phyloP scores from a whole-genome alignment of 2,888 invertebrate species.

The Nycteola revayana region DNA sequence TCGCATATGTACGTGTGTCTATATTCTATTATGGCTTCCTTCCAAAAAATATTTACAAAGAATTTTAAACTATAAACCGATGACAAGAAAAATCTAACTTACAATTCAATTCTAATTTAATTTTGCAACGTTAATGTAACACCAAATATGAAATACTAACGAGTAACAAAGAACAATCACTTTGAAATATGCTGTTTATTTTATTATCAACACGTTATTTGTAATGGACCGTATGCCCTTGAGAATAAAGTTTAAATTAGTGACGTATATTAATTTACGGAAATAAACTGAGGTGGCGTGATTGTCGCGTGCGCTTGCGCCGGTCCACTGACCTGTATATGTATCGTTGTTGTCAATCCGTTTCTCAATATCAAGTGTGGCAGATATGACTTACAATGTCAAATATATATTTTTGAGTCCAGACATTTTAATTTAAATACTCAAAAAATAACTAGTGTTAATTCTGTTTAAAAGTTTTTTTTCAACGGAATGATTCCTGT shows the following conservation, averaged over 20 bases:
- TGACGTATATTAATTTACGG: conserved; percentile 34
- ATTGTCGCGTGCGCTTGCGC: conserved; percentile 58
- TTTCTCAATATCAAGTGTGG: conserved; percentile 9
- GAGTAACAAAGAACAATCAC: conserved; percentile 23
- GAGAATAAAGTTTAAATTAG: conserved; percentile 40
- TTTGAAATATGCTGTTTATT: conserved; percentile 12
- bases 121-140: too few relatives aligned
- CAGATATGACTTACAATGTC: conserved; percentile 3
- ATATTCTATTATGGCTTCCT: conserved; percentile 38
- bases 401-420: background rate
- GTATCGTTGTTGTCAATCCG: conserved; percentile 19
- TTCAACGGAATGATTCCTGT: too few relatives aligned
- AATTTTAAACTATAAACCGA: conserved; percentile 20
- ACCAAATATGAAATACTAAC: conserved; percentile 1
- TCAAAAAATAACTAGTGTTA: background rate
- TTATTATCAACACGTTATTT: conserved; percentile 2
- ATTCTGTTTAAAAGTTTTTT: background rate
- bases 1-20: too few relatives aligned
- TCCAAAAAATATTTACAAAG: conserved; percentile 36
- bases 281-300: conserved; percentile 65
- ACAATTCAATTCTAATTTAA: background rate
- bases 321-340: conserved; percentile 66
- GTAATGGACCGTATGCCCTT: conserved; percentile 31
- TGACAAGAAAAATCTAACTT: conserved; percentile 8
- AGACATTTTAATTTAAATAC: background rate